Percentiles rank a stretch among this genome's conserved stretches.
Conservation (phyloP, 2,113 vertebrate species). For the Pao palembangensis region DNA sequence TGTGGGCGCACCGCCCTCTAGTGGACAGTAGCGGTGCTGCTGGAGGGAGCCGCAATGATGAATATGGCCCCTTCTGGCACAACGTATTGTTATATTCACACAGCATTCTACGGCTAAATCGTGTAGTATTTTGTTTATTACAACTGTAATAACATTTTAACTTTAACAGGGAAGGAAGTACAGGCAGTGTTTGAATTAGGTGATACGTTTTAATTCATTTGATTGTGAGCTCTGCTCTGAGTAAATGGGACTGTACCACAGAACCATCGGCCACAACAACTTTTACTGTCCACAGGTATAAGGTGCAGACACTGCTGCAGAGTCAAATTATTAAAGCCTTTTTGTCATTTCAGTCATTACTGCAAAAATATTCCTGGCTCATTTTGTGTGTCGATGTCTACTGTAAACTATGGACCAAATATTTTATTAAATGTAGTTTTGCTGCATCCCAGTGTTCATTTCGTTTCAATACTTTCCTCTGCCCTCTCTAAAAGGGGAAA, state of each 20-base stretch:
- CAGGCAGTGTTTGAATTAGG: not conserved
- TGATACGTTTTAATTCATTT: not conserved
- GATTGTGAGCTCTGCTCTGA: too few relatives aligned
- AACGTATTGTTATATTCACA: not conserved
- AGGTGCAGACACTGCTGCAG: slow-evolving; percentile 9
- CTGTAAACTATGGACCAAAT: not conserved
- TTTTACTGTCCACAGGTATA: too few relatives aligned
- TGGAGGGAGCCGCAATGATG: slow-evolving; percentile 3
- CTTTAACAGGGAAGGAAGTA: not conserved
- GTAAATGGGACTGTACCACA: not conserved
- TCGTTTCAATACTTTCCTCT: slow-evolving; percentile 8
- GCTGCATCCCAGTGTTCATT: slow-evolving; percentile 6
- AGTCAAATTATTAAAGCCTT: slow-evolving; percentile 12
- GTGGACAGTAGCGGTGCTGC: slow-evolving; percentile 24
- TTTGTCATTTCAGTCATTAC: slow-evolving; percentile 12
- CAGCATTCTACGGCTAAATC: too few relatives aligned
- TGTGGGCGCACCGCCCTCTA: slow-evolving; percentile 21
- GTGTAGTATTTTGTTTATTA: not conserved
- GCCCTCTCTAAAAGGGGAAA: slow-evolving; percentile 4
- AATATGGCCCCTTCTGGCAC: not conserved
- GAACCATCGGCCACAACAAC: not conserved
- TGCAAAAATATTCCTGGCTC: too few relatives aligned
- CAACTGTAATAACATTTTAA: not conserved
- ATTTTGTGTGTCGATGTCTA: not conserved
- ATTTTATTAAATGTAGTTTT: not conserved